phyloP scores from a whole-genome alignment of 1,140 invertebrate species.

The Trialeurodes vaporariorum region DNA sequence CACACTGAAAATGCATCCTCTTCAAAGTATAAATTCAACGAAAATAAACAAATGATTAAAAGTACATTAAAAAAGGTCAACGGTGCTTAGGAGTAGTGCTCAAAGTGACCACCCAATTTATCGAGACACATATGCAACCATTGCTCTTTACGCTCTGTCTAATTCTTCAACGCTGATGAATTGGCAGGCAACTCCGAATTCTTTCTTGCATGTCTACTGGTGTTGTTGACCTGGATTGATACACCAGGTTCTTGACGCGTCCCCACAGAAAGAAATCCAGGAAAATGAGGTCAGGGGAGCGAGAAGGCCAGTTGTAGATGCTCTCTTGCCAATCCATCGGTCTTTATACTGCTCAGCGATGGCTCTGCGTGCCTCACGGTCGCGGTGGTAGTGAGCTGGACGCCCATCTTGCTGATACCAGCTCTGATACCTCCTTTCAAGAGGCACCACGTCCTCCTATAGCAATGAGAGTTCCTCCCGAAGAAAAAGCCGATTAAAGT shows the following conservation, averaged over 20 bases:
- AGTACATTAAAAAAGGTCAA: not conserved
- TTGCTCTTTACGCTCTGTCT: not conserved
- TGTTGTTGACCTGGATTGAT: not conserved
- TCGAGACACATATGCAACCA: not conserved
- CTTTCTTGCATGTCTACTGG: not conserved
- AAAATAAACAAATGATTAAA: not conserved
- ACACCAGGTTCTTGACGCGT: not conserved
- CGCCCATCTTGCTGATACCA: not conserved
- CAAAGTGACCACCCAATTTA: not conserved
- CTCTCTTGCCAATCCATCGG: not conserved
- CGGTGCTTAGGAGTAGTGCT: not conserved
- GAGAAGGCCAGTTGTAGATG: not conserved
- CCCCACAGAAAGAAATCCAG: not conserved
- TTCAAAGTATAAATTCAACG: not conserved
- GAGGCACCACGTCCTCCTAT: not conserved
- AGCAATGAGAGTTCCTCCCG: not conserved
- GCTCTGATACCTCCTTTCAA: not conserved
- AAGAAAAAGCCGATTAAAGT: slow-evolving; percentile 13
- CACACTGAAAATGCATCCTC: not conserved
- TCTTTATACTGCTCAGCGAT: not conserved
- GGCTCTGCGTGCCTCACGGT: too few species aligned
- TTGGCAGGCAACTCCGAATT: not conserved
- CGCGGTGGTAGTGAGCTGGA: not conserved
- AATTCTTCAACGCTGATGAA: not conserved
- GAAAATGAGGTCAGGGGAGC: not conserved